Evolutionary conservation across 2,888 invertebrate genomes (phyloP).

Genomic region (Ormyrus pomaceus): DNA sequence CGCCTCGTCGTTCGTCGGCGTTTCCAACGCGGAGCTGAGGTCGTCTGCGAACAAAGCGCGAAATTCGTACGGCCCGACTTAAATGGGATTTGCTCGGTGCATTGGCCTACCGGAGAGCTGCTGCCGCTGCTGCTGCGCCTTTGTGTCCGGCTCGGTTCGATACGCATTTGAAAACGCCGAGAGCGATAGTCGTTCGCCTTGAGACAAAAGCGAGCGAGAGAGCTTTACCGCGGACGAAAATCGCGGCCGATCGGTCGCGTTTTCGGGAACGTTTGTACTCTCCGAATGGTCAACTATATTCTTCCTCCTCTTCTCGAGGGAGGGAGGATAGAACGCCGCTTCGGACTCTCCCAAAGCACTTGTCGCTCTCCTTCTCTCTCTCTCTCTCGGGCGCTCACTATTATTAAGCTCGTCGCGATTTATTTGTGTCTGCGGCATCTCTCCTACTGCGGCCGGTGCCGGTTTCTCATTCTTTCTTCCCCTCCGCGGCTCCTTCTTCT

Average conservation of each 20-base stretch:
- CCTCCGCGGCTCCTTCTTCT: neutral
- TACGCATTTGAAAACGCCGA: conserved; percentile 66
- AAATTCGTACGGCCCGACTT: conserved; percentile 55
- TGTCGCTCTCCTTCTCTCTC: conserved; percentile 53
- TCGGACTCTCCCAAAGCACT: no score
- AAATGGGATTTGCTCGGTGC: conserved; percentile 25
- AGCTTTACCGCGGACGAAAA: neutral
- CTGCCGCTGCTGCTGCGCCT: conserved; percentile 48
- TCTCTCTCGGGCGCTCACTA: conserved; percentile 66
- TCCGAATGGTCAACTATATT: no score
- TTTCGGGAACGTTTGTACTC: no score
- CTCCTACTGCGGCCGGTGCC: conserved; percentile 3
- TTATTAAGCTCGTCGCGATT: conserved; percentile 75
- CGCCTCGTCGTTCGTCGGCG: no score
- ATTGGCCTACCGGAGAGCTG: conserved; percentile 12
- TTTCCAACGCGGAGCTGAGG: no score
- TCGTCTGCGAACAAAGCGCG: conserved; percentile 31
- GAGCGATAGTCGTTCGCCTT: conserved; percentile 68
- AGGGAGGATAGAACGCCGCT: no score
- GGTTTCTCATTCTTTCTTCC: conserved; percentile 29
- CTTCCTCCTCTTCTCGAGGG: no score
- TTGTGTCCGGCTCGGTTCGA: conserved; percentile 54
- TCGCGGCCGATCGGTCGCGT: no score
- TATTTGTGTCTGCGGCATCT: conserved; percentile 74
- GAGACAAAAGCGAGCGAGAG: conserved; percentile 66